Base-by-base conservation (phyloP, 2,113 vertebrate species). In the Mastomys natalensis region DNA sequence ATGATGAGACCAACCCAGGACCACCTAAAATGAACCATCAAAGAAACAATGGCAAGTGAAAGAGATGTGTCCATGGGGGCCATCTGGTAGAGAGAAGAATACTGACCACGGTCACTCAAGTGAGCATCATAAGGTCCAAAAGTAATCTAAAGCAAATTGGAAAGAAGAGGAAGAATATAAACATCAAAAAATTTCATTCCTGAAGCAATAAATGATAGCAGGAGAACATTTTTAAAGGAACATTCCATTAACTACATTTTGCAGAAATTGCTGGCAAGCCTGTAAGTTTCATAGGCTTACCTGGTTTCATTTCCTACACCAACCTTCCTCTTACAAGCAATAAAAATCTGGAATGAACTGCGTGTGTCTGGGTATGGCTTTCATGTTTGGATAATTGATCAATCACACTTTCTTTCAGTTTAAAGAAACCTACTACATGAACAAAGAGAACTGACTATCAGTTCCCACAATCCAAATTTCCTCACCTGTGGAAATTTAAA, bases 311-410 rank as follows among this genome's bases (percentile, higher is more conserved):
- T 21, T 21, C 43, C 11, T 29, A 45, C 43, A 29, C 5, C 26
- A 60, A 24, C 9, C 0, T 29, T 40, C 8, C 12, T 84, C n/a
- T n/a, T 43, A 6, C 1, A n/a, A 62, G 0, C 5, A 26, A 7
- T 6, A 24, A 0, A 15, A 8, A 84, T n/a, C 22, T 40, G 11
- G 9, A 24, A 40, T 2, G 0, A 40, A 29, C 55, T 4, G 2
- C 29, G 9, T 26, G 1, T 40, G 6, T 60, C 31, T 37, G 8
- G 31, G 17, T 5, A 55, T 11, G 2, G n/a, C n/a, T n/a, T n/a
- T 29, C 1, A 29, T 15, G 13, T 3, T 6, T 60, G 11, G 6
- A 24, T 60, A 40, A n/a, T 29, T 26, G 5, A 29, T 43, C 22
- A 40, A 6, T 60, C n/a, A 13, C 5, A n/a, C n/a, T n/a, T n/a